A percentile compares a stretch with the other conserved stretches of the same genome.
phyloP scores from a whole-genome alignment of 2,113 vertebrate species.

The Rousettus leschenaultii region DNA sequence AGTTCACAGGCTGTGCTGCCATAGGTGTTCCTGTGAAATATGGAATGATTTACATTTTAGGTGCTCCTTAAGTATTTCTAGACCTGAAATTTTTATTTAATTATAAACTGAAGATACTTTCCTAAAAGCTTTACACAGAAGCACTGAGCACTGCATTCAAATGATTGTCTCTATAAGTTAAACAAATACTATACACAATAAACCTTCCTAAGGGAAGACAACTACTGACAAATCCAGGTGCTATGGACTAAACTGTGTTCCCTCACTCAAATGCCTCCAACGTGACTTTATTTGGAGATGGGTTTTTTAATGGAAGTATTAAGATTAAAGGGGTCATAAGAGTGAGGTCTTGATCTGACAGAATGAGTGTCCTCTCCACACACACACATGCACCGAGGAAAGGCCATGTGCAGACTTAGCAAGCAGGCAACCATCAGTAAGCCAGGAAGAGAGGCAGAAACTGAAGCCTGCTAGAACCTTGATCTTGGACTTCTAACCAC shows the following conservation, averaged over 20 bases:
- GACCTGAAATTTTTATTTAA: neutral
- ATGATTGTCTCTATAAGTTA: neutral
- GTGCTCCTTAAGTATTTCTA: neutral
- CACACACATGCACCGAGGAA: neutral
- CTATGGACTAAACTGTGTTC: neutral
- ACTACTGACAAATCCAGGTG: neutral
- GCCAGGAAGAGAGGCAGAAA: neutral
- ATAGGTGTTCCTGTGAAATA: neutral
- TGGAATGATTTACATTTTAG: neutral
- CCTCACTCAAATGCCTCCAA: neutral
- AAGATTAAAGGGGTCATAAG: neutral
- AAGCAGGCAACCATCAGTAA: neutral
- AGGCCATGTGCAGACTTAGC: neutral
- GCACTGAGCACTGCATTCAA: neutral
- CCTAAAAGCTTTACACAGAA: neutral
- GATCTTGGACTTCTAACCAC: neutral
- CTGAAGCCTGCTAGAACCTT: neutral
- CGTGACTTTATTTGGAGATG: neutral
- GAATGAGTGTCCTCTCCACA: neutral
- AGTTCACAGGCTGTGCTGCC: neutral
- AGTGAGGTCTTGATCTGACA: neutral
- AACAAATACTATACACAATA: neutral
- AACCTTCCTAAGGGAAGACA: neutral
- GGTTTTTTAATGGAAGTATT: neutral
- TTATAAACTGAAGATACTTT: neutral